Evolutionary conservation across 2,797 vertebrate species (phyloP).

Genomic region (Myotis vivesi): DNA sequence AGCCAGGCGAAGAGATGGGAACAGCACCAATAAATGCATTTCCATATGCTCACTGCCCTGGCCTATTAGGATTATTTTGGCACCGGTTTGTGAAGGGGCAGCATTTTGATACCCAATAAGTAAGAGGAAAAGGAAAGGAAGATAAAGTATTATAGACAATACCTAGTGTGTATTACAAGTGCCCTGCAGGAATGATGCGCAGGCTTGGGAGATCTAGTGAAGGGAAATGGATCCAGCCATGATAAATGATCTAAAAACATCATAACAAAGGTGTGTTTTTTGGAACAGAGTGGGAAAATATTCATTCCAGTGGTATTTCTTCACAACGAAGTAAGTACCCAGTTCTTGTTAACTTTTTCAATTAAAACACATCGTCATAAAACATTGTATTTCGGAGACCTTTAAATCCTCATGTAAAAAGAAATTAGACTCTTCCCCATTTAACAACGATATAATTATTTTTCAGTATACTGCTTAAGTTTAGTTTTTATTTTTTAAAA

Average conservation of each 20-base stretch:
- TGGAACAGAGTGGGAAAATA: neutral
- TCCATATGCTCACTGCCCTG: neutral
- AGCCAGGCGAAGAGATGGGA: neutral
- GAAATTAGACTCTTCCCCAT: neutral
- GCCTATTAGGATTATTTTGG: neutral
- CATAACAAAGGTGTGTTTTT: neutral
- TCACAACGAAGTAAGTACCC: neutral
- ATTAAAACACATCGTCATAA: neutral
- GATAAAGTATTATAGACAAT: neutral
- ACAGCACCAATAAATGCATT: neutral
- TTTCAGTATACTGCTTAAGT: neutral
- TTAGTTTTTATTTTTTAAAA: conserved; percentile 16
- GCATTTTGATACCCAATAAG: neutral
- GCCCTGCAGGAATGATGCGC: neutral
- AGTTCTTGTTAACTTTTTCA: conserved; percentile 7
- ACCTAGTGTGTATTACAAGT: neutral
- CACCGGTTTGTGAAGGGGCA: neutral
- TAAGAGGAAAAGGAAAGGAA: neutral
- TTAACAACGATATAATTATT: neutral
- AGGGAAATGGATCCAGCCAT: neutral
- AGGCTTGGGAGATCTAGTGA: neutral
- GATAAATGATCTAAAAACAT: neutral
- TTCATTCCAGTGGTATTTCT: neutral
- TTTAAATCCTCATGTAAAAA: neutral
- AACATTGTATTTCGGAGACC: conserved; percentile 13